A percentile compares a stretch with the other conserved stretches of the same genome.
Conservation (phyloP, 1,140 invertebrate genomes). For the Plectus sambesii region DNA sequence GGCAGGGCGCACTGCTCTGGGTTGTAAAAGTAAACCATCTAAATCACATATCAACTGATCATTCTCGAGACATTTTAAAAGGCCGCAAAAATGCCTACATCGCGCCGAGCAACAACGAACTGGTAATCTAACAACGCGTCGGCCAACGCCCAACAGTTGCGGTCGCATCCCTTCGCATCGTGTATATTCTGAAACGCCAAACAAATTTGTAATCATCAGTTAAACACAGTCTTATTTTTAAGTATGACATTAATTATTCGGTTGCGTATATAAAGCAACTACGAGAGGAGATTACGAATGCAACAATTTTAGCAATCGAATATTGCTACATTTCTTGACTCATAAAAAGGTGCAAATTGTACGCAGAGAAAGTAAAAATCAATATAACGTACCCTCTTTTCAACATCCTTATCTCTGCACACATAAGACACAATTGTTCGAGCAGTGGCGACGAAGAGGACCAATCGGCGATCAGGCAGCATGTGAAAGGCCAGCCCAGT, state of each 20-base stretch:
- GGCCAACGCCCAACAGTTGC: constrained; percentile 32
- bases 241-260: too few species aligned
- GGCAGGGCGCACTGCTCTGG: constrained; percentile 23
- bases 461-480: constrained; percentile 7
- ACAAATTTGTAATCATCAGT: too few species aligned
- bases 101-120: constrained; percentile 27
- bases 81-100: constrained; percentile 14
- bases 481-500: constrained; percentile 21
- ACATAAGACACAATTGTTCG: constrained; percentile 25
- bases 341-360: too few species aligned
- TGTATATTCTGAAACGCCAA: constrained; percentile 18
- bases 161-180: constrained; percentile 27
- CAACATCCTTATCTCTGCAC: constrained; percentile 17
- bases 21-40: constrained; percentile 44
- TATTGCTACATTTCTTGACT: too few species aligned
- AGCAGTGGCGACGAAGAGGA: constrained; percentile 31
- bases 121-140: constrained; percentile 21
- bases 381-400: constrained; percentile 11
- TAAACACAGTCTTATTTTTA: too few species aligned
- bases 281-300: too few species aligned
- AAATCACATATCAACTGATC: too few species aligned
- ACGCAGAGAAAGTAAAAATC: constrained; percentile 3
- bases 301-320: too few species aligned
- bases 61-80: too few species aligned
- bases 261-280: too few species aligned